phyloP scores from a whole-genome alignment of 2,113 vertebrate genomes.

The Coptodon bakossiorum region DNA sequence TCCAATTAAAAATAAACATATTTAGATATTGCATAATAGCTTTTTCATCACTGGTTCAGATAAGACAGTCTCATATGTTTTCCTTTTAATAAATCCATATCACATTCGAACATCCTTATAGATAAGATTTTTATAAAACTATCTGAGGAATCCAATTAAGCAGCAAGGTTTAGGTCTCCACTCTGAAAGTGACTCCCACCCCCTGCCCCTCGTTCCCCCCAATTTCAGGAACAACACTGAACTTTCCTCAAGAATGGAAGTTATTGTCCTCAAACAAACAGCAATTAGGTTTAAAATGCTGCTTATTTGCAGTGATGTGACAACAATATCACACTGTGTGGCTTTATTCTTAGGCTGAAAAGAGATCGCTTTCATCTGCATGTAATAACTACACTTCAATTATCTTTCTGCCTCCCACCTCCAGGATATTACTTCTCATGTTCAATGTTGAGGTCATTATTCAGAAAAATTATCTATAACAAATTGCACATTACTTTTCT shows the following conservation, averaged over 20 bases:
- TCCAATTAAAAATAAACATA: neutral
- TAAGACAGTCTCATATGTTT: neutral
- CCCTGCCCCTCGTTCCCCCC: neutral
- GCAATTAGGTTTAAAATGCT: neutral
- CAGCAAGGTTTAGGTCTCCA: neutral
- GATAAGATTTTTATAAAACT: neutral
- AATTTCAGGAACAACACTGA: neutral
- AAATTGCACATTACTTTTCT: neutral
- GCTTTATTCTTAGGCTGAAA: neutral
- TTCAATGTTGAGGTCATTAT: neutral
- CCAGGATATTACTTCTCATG: neutral
- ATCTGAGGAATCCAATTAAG: neutral
- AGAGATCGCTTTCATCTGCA: neutral
- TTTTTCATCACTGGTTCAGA: neutral
- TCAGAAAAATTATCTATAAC: neutral
- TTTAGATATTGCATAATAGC: accelerated
- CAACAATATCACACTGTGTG: neutral
- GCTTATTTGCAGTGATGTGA: neutral
- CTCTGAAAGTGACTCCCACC: neutral
- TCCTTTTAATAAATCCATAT: neutral
- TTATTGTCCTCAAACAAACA: neutral
- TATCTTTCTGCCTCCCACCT: neutral
- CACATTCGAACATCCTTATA: neutral
- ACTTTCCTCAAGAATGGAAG: neutral
- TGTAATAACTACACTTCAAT: neutral